phyloP scores from a whole-genome alignment of 2,888 invertebrate genomes.

The Ganaspis brasiliensis region DNA sequence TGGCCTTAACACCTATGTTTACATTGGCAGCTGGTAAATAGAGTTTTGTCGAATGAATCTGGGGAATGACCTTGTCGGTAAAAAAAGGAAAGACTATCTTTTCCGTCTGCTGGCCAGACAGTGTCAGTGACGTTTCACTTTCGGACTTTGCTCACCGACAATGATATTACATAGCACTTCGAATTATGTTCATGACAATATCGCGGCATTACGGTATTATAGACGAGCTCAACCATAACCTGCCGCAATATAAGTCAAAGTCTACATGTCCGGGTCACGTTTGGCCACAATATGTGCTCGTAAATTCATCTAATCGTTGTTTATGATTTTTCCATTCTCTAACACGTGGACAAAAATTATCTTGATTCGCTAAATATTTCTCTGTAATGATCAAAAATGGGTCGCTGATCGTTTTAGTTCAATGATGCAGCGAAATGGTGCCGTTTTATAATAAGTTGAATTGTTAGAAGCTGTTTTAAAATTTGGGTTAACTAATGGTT shows the following conservation, averaged over 20 bases:
- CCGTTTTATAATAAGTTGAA: too few relatives aligned
- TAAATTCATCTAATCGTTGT: neutral
- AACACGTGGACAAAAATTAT: too few relatives aligned
- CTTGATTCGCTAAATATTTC: too few relatives aligned
- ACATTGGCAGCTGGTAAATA: constrained; percentile 11
- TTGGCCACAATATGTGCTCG: constrained; percentile 11
- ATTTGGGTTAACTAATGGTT: too few relatives aligned
- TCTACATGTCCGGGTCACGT: constrained; percentile 50
- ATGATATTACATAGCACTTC: constrained; percentile 52
- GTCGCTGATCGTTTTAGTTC: too few relatives aligned
- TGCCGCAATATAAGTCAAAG: constrained; percentile 64
- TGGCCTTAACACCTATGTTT: constrained; percentile 28
- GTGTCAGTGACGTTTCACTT: constrained; percentile 51
- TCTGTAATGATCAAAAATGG: too few relatives aligned
- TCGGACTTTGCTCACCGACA: constrained; percentile 59
- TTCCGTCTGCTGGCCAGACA: constrained; percentile 46
- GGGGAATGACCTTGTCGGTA: constrained; percentile 35
- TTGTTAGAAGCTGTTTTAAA: too few relatives aligned
- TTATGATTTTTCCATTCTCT: too few relatives aligned
- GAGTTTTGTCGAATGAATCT: constrained; percentile 29
- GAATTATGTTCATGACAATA: constrained; percentile 54
- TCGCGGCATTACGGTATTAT: constrained; percentile 59
- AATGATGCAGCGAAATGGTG: too few relatives aligned
- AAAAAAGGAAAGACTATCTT: constrained; percentile 40
- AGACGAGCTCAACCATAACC: constrained; percentile 56